These are phyloP conservation scores for Folsomia manolachei DNA, from an alignment of 2,888 invertebrate genomes.

Conservation along the genomic window DNA sequence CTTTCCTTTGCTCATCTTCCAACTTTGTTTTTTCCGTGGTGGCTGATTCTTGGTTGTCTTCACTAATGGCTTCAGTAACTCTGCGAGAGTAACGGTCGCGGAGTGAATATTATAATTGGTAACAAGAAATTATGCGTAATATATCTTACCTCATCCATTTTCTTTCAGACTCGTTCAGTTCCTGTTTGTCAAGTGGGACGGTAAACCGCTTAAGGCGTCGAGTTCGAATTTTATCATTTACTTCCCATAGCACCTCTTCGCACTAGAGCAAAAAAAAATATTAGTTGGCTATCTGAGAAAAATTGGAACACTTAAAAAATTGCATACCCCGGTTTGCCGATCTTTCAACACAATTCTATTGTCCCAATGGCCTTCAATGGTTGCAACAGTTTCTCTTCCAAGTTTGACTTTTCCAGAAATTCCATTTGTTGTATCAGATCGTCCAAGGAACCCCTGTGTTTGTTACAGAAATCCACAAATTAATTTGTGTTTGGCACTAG, in stretches of 20 bases:
- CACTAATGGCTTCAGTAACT: conserved; percentile 78
- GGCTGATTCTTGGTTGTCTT: conserved; percentile 81
- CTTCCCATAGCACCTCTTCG: conserved; percentile 68
- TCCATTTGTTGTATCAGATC: conserved; percentile 78
- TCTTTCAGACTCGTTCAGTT: conserved; percentile 78
- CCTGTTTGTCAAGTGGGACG: conserved; percentile 73
- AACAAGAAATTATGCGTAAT: no score
- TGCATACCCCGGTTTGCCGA: conserved; percentile 67
- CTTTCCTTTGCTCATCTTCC: conserved; percentile 79
- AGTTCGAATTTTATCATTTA: conserved; percentile 66
- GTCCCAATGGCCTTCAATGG: conserved; percentile 89
- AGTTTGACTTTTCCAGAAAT: conserved; percentile 79
- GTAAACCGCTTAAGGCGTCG: conserved; percentile 73
- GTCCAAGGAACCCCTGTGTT: conserved; percentile 79
- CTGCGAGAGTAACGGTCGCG: no score
- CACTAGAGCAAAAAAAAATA: conserved; percentile 58
- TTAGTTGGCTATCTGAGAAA: conserved; percentile 6
- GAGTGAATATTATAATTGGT: no score
- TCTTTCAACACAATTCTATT: conserved; percentile 80
- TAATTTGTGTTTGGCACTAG: no score
- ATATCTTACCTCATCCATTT: no score
- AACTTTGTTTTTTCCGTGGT: conserved; percentile 87
- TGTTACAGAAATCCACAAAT: no score
- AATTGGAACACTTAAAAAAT: no score
- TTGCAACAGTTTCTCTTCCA: conserved; percentile 82